Conservation (phyloP, 2,797 vertebrate species). For the Artibeus jamaicensis region DNA sequence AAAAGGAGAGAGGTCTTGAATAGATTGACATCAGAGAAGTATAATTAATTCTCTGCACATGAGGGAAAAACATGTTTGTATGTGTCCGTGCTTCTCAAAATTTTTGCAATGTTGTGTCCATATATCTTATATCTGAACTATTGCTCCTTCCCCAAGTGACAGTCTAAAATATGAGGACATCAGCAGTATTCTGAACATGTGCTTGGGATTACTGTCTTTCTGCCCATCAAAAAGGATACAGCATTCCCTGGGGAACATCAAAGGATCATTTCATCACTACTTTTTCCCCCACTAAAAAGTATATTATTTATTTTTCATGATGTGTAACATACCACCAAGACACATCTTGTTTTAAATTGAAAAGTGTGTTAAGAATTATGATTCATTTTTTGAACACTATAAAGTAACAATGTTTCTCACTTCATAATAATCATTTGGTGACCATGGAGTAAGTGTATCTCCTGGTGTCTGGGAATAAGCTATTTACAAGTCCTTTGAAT, state of each 20-base stretch:
- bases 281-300: not conserved
- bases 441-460: not conserved
- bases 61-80: not conserved
- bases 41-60: not conserved
- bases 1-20: not conserved
- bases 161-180: not conserved
- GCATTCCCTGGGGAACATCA: not conserved
- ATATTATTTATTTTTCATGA: constrained; percentile 30
- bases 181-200: not conserved
- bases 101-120: not conserved
- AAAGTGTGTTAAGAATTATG: constrained; percentile 18
- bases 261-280: constrained; percentile 1
- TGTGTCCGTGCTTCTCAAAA: not conserved
- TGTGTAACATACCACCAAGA: constrained; percentile 17
- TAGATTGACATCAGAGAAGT: not conserved
- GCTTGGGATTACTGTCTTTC: not conserved
- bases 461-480: not conserved
- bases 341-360: constrained; percentile 39
- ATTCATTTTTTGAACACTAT: constrained; percentile 35
- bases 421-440: not conserved
- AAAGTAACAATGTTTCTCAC: not conserved
- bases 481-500: not conserved
- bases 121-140: not conserved
- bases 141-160: not conserved
- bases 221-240: not conserved